phyloP scores from a whole-genome alignment of 2,113 vertebrate genomes.

The Lathamus discolor region DNA sequence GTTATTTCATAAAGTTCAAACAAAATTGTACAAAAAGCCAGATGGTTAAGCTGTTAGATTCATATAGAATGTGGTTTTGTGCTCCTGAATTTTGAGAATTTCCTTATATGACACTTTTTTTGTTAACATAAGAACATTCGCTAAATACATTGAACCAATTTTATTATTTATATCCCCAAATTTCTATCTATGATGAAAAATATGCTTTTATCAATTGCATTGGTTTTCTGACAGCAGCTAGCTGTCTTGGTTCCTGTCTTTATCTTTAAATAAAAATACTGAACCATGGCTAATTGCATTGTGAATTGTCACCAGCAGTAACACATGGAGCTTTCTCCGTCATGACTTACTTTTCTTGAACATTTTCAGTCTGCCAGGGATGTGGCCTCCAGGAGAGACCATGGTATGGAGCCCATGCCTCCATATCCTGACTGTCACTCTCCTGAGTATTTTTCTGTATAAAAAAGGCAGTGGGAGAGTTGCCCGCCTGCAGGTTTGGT shows the following conservation, averaged over 20 bases:
- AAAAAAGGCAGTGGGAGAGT: not conserved
- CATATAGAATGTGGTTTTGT: not conserved
- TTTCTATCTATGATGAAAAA: not conserved
- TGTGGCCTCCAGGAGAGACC: accelerated
- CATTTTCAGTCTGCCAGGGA: not conserved
- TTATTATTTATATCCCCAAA: not conserved
- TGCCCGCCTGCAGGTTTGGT: not conserved
- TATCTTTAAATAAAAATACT: not conserved
- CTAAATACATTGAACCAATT: not conserved
- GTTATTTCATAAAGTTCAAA: not conserved
- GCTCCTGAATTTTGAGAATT: not conserved
- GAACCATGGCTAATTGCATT: not conserved
- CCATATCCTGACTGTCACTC: not conserved
- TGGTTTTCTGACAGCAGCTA: not conserved
- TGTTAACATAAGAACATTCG: not conserved
- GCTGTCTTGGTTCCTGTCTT: not conserved
- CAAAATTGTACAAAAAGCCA: not conserved
- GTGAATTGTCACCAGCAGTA: not conserved
- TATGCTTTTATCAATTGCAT: not conserved
- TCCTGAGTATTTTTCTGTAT: not conserved
- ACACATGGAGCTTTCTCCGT: not conserved
- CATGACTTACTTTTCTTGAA: not conserved
- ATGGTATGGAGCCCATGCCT: not conserved
- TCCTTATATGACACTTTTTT: not conserved
- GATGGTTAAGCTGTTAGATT: not conserved